Evolutionary conservation across 2,888 invertebrate genomes (phyloP), one percentile per base, ranked within the genome.

Genomic region (Rhodophaea formosa): DNA sequence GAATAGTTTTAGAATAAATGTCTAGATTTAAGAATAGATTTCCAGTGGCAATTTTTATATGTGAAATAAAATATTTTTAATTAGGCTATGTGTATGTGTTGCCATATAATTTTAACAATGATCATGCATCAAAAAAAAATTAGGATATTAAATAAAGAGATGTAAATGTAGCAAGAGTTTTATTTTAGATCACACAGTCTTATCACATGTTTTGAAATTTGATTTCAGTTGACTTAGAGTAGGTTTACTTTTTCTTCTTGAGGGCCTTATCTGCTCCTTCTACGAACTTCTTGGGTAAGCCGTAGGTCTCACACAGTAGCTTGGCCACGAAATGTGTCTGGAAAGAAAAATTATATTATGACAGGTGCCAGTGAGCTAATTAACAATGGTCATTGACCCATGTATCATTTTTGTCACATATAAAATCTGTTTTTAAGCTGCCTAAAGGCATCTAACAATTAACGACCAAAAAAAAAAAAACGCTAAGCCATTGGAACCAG

Each of bases 201-300:
- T 49, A 56, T 56, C 56, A 56, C 56, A 56, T 49, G 35, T 35
- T 49, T 47, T 49, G 35, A 45, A 45, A 55, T 32, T 45, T 29
- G 44, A 44, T 47, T 54, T 46, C 46, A 39, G 46, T 16, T 46
- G 8, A 16, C 8, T 17, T 47, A 39, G 14, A 47, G 35, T 46
- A 32, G 8, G 17, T 42, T n/a, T 76, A 76, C 80, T 89, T 94
- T 77, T 93, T 94, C 80, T 94, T 93, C 73, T 95, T 95, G 16
- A 95, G 93, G 12, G 95, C 95, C 70, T 94, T 94, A 84, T 96
- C 96, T 15, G 96, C 89, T 32, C 96, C 96, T 69, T 93, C 93
- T 57, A 97, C 92, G 69, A 93, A 96, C 71, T 94, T 95, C 82
- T 94, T 94, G 47, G 96, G 95, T 56, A 97, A 92, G 60, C 94